Base-by-base conservation (phyloP, 53 echinoderm and acorn worm genomes). In the Echinometra lucunter region DNA sequence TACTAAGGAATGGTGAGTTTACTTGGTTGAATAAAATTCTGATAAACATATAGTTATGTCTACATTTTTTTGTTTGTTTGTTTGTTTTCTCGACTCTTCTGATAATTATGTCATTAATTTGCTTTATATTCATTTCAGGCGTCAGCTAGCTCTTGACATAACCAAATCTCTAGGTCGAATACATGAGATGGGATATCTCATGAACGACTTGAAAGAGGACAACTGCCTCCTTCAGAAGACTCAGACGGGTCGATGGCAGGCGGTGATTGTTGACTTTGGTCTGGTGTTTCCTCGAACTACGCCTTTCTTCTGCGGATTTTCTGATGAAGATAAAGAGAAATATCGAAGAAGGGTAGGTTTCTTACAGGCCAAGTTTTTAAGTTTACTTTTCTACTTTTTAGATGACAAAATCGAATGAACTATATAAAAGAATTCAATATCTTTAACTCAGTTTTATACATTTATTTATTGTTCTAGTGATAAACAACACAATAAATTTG, bases 171-270 rank as follows among this genome's bases (percentile, higher is more conserved):
- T 88, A 19, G 40, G 57, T 49, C 32, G 88, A 3, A 23, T 88
- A 15, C 88, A 88, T 44, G 25, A 53, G 57, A 49, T 88, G 53
- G 88, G 88, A 38, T 88, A 47, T 8, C 57, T 88, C 16, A 15
- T 88, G 30, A 88, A 88, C 44, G 88, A 88, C 30, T 57, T 88
- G 27, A 88, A 88, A 57, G 88, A 88, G 57, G 88, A 88, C 17
- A 88, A 88, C 57, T 49, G 53, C 35, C 88, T 88, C 88, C 35
- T 88, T 3, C 88, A 44, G 30, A 49, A 56, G 57, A 57, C 30
- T 44, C 13, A 7, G 11, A 53, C 53, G 0, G 53, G 88, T 57
- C 53, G 19, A 32, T 53, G 88, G 88, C 25, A 88, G 57, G 88
- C 53, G 32, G 53, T 49, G 6, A 49, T 88, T 16, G 44, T 88